Conservation (phyloP, 2,113 vertebrate species). For the Petrocephalus microphthalmus region DNA sequence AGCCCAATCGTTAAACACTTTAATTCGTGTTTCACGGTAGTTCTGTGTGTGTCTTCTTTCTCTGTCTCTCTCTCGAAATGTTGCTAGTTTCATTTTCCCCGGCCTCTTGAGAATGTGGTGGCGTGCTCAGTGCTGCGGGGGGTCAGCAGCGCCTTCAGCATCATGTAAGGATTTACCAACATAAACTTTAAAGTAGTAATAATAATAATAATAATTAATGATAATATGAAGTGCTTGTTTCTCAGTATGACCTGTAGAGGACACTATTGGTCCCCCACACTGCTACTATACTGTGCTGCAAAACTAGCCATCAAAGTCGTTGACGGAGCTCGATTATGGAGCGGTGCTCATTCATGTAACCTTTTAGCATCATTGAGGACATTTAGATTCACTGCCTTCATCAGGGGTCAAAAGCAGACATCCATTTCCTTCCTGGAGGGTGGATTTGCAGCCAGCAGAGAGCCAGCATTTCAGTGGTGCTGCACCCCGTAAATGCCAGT, state of each 20-base stretch:
- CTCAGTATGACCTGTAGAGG: not conserved
- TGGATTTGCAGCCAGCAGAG: not conserved
- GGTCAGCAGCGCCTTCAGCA: not conserved
- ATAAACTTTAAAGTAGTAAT: not conserved
- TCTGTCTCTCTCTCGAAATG: not conserved
- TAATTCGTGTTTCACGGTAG: not conserved
- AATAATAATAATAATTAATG: not conserved
- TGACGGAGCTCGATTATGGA: not conserved
- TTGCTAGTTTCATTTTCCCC: slow-evolving; percentile 5
- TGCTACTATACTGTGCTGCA: not conserved
- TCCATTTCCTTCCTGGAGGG: not conserved
- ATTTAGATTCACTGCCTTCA: not conserved
- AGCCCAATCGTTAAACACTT: not conserved
- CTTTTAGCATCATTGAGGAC: not conserved
- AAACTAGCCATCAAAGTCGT: not conserved
- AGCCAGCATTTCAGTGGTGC: not conserved
- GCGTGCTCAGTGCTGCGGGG: not conserved
- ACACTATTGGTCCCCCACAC: not conserved
- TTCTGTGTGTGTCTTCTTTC: not conserved
- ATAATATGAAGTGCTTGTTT: not conserved
- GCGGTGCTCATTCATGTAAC: not conserved
- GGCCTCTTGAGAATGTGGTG: not conserved
- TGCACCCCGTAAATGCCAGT: not conserved
- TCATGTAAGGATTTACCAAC: not conserved
- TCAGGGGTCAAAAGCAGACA: not conserved